Base-by-base conservation (phyloP, 2,888 invertebrate genomes). In the Machimus rusticus region DNA sequence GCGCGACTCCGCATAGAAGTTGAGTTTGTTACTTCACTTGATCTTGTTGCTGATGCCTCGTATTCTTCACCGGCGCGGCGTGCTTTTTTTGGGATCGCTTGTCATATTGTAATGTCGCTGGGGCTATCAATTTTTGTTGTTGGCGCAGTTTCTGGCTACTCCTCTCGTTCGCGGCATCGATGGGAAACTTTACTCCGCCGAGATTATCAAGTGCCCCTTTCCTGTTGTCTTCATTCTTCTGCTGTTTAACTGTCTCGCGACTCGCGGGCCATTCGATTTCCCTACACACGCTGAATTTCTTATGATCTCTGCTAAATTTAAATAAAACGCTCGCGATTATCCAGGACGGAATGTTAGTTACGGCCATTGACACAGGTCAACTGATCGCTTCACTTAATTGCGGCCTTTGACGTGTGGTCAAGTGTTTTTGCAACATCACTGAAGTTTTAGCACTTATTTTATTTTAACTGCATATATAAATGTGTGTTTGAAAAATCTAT, bases 31-130 rank as follows among this genome's bases (percentile, higher is more conserved):
- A 74, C 84, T 84, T 84, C 84, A 84, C 37, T 84, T 84, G 84
- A 84, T 84, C 84, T 84, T 84, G 84, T 84, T 84, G 81, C 55
- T 55, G 84, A 84, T 84, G 84, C 84, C 28, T 84, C 84, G 46
- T 74, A 84, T 84, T 84, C 81, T 81, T 81, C 81, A 55, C 81
- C n/a, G 34, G 39, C n/a, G 66, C 23, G 28, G 74, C 34, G 19
- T 51, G 31, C 76, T 77, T 57, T 84, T 77, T 86, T 76, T 76
- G 43, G 57, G 39, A 37, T 74, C n/a, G 57, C 57, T 78, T 86
- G 86, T 86, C 86, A 86, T 86, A 86, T 86, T 76, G 86, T 77
- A 86, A 86, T 86, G 86, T 86, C 86, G 86, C 86, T 86, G 76
- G 46, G 77, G 78, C 86, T 86, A 86, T 86, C 86, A 86, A 86